These are phyloP conservation scores for Bos javanicus DNA, from an alignment of 2,113 vertebrate species.

Conservation along the genomic window DNA sequence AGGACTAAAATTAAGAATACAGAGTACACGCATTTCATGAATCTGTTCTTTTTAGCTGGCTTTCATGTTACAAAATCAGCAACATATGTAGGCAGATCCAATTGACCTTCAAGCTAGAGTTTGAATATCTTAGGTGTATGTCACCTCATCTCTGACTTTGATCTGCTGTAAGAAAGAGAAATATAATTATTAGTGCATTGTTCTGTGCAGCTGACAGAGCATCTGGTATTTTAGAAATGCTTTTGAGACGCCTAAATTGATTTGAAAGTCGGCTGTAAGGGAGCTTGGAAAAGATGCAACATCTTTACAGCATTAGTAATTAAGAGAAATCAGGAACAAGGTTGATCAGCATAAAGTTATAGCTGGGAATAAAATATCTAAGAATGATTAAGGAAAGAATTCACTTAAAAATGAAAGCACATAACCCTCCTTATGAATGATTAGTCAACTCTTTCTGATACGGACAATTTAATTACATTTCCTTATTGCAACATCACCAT, in stretches of 20 bases:
- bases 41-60: conserved; percentile 29
- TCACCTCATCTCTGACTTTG: conserved; percentile 59
- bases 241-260: conserved; percentile 58
- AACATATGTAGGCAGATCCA: conserved; percentile 15
- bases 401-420: conserved; percentile 45
- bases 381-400: conserved; percentile 47
- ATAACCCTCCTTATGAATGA: not conserved
- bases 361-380: conserved; percentile 64
- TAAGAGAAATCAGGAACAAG: conserved; percentile 50
- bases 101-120: conserved; percentile 3
- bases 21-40: not conserved
- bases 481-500: not conserved
- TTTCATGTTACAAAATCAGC: conserved; percentile 63
- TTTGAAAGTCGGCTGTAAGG: conserved; percentile 49
- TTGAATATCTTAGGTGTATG: conserved; percentile 50
- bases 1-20: conserved; percentile 14
- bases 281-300: conserved; percentile 36
- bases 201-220: conserved; percentile 51
- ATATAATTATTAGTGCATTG: conserved; percentile 57
- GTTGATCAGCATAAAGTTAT: conserved; percentile 40
- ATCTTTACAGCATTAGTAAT: conserved; percentile 39
- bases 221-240: conserved; percentile 56
- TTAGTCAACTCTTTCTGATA: conserved; percentile 38
- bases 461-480: conserved; percentile 68
- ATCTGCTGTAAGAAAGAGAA: conserved; percentile 63